These are phyloP conservation scores for Pocota personata DNA, from an alignment of 2,888 invertebrate genomes.

Conservation along the genomic window DNA sequence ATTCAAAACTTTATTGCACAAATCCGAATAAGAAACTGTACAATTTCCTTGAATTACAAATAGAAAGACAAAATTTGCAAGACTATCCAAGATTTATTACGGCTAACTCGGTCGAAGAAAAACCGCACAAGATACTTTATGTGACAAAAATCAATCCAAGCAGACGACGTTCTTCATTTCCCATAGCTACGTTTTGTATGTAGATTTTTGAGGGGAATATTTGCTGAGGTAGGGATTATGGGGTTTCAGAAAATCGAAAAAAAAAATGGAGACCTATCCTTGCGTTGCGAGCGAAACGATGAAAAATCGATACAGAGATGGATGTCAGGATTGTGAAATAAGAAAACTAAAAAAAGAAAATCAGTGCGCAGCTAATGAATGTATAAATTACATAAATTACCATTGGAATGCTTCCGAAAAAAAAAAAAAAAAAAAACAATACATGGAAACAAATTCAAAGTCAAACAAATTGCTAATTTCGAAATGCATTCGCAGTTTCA, in stretches of 20 bases:
- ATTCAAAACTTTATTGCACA: neutral
- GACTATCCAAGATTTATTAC: conserved; percentile 29
- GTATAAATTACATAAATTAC: neutral
- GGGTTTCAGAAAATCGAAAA: conserved; percentile 32
- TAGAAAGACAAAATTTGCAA: conserved; percentile 23
- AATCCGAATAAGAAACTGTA: neutral
- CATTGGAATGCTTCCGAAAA: neutral
- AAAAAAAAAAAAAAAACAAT: no score
- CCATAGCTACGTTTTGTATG: conserved; percentile 42
- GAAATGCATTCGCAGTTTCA: conserved; percentile 50
- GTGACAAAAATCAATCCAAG: conserved; percentile 69
- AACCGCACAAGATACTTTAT: conserved; percentile 55
- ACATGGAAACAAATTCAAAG: neutral
- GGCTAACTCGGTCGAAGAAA: conserved; percentile 29
- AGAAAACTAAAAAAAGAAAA: conserved; percentile 9
- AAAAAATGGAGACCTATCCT: conserved; percentile 65
- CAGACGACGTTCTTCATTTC: conserved; percentile 58
- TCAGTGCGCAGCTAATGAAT: neutral
- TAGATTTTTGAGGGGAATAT: conserved; percentile 35
- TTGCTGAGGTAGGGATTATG: conserved; percentile 51
- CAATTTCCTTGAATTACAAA: conserved; percentile 5
- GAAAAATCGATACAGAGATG: conserved; percentile 63
- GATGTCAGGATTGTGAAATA: neutral
- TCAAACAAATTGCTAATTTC: neutral
- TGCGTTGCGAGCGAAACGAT: conserved; percentile 27